Conservation (phyloP, 2,888 invertebrate genomes). For the Cartodere bifasciata region DNA sequence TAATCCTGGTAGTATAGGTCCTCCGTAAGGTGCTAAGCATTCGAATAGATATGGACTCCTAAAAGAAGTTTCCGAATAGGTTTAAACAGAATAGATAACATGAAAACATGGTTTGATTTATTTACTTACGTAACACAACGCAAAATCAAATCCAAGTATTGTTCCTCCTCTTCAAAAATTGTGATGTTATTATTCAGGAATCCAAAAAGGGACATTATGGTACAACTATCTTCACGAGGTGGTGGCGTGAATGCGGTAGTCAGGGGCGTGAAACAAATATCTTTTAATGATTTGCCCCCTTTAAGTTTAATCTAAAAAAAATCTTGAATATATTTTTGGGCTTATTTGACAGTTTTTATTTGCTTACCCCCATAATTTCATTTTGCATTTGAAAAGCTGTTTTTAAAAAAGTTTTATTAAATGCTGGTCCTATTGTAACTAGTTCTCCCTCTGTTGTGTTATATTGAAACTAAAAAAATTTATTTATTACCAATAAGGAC, state of each 20-base stretch:
- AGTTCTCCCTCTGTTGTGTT: no score
- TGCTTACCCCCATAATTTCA: constrained; percentile 44
- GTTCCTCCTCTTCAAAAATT: constrained; percentile 33
- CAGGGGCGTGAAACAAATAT: constrained; percentile 79
- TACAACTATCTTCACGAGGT: constrained; percentile 49
- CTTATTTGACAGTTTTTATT: constrained; percentile 2
- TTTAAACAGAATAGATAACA: no score
- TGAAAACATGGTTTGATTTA: no score
- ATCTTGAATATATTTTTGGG: neutral
- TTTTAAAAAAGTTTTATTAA: constrained; percentile 58
- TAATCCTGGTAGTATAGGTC: constrained; percentile 74
- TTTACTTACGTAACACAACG: constrained; percentile 38
- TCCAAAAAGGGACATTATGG: constrained; percentile 69
- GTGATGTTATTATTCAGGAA: constrained; percentile 55
- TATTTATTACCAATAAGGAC: no score
- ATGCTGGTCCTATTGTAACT: constrained; percentile 71
- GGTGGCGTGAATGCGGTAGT: constrained; percentile 47
- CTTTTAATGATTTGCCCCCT: constrained; percentile 43
- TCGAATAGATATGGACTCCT: constrained; percentile 44
- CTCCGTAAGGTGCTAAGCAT: constrained; percentile 78
- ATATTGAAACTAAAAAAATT: no score
- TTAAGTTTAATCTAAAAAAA: constrained; percentile 37
- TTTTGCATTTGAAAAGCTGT: constrained; percentile 60
- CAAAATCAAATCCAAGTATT: constrained; percentile 41
- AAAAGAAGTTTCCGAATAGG: constrained; percentile 15